Evolutionary conservation across 1,140 invertebrate genomes (phyloP).

Genomic region (Asobara japonica): DNA sequence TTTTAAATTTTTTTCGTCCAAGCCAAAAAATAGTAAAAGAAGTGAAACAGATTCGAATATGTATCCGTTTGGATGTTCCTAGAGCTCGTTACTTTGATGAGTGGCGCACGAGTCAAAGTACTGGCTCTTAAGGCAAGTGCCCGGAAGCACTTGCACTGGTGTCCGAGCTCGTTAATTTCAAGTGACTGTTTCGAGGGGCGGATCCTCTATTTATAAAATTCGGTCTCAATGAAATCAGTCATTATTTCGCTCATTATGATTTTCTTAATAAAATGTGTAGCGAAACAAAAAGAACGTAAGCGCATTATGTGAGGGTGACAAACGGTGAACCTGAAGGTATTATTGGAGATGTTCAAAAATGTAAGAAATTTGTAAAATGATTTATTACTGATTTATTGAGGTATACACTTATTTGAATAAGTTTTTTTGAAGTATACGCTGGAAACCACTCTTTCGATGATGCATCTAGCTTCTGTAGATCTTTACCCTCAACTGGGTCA

Average conservation of each 20-base stretch:
- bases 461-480: too few species aligned
- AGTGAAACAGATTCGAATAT: slow-evolving; percentile 4
- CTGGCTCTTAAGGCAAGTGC: slow-evolving; percentile 11
- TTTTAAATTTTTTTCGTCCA: too few species aligned
- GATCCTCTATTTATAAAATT: slow-evolving; percentile 11
- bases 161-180: slow-evolving; percentile 9
- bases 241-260: neutral
- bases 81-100: slow-evolving; percentile 13
- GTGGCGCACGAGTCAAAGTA: slow-evolving; percentile 2
- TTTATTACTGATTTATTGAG: too few species aligned
- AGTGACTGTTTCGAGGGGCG: neutral
- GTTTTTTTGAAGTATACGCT: too few species aligned
- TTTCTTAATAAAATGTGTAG: too few species aligned
- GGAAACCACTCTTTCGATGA: neutral
- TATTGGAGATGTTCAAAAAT: too few species aligned
- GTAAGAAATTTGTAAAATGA: too few species aligned
- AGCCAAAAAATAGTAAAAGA: too few species aligned
- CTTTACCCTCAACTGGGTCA: neutral
- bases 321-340: too few species aligned
- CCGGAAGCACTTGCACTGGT: neutral
- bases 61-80: neutral
- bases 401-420: too few species aligned
- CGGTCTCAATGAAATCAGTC: neutral
- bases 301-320: too few species aligned
- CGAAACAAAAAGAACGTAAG: too few species aligned